Conservation (phyloP, 2,113 vertebrate genomes). For the Forbesichthys papilliferus region DNA sequence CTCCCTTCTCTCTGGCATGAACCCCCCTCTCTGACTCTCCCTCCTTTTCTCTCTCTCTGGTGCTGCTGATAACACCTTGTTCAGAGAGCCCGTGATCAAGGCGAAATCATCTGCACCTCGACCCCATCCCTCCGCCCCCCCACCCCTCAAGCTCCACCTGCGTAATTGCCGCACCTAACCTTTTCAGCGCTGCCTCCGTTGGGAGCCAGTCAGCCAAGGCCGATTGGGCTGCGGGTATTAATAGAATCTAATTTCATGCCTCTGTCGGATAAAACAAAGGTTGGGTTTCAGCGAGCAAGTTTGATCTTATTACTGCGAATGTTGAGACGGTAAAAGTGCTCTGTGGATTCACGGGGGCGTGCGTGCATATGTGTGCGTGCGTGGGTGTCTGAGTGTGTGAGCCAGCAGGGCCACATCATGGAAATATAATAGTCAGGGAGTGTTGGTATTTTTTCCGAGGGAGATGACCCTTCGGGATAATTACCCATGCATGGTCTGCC, state of each 20-base stretch:
- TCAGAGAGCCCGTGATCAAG: constrained; percentile 70
- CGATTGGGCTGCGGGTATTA: constrained; percentile 76
- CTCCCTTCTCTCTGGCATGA: neutral
- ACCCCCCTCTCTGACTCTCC: constrained; percentile 2
- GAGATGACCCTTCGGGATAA: constrained; percentile 19
- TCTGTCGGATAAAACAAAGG: constrained; percentile 79
- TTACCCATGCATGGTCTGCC: constrained; percentile 15
- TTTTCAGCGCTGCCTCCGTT: constrained; percentile 75
- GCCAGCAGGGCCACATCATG: constrained; percentile 6
- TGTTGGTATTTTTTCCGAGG: constrained; percentile 11
- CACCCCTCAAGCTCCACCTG: constrained; percentile 76
- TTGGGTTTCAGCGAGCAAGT: constrained; percentile 74
- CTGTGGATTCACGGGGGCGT: constrained; percentile 39
- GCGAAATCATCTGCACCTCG: constrained; percentile 72
- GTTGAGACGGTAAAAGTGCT: constrained; percentile 57
- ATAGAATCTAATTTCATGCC: constrained; percentile 81
- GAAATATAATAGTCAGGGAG: constrained; percentile 2
- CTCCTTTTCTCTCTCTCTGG: constrained; percentile 20
- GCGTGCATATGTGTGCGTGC: constrained; percentile 10
- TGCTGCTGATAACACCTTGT: constrained; percentile 72
- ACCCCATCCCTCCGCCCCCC: neutral
- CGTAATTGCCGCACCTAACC: constrained; percentile 82
- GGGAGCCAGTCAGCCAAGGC: constrained; percentile 68
- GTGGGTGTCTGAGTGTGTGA: constrained; percentile 1
- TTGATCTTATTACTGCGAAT: constrained; percentile 74